Base-by-base conservation (phyloP, 2,113 vertebrate species). In the Pelobates fuscus region DNA sequence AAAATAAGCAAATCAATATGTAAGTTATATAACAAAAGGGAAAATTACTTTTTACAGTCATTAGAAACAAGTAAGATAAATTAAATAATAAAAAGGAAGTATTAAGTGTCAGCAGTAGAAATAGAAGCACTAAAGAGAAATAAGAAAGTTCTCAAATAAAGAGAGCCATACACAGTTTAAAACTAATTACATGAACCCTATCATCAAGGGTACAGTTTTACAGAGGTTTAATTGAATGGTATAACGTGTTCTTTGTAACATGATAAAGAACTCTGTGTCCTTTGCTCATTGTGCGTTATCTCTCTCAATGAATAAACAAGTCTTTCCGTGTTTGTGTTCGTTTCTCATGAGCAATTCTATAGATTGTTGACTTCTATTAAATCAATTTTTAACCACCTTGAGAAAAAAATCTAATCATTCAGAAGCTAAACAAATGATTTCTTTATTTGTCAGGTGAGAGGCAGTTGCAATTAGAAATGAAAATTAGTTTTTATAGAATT, bases 401-500 rank as follows among this genome's bases (percentile, higher is more conserved):
- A 23, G 18, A 6, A n/a, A 64, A 43, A 44, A 73, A 37, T 54
- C 26, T 73, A 23, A 43, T 63, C 21, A 65, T 55, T 73, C 27
- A 12, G 37, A 24, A 11, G 18, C 15, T 26, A 54, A 54, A 62
- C 30, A 27, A 60, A 71, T 49, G 2, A 30, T 27, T 63, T 72
- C 18, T 72, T 25, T 63, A 72, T 64, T 71, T 72, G 70, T 63
- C 27, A 24, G 21, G 27, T 52, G 46, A 18, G 15, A 24, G n/a
- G 26, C n/a, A 32, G 60, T 24, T 63, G 21, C 63, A 63, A 41
- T 37, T 54, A 63, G 44, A 72, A 72, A 72, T 37, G 46, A 72
- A 52, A 49, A 52, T 46, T 11, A 52, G 3, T 72, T 24, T 61
- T n/a, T 27, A 24, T 37, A 15, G 41, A 70, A 25, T 59, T 2